Evolutionary conservation across 2,888 invertebrate genomes (phyloP), one percentile per base, ranked within the genome.

Genomic region (Eupsilia transversa): DNA sequence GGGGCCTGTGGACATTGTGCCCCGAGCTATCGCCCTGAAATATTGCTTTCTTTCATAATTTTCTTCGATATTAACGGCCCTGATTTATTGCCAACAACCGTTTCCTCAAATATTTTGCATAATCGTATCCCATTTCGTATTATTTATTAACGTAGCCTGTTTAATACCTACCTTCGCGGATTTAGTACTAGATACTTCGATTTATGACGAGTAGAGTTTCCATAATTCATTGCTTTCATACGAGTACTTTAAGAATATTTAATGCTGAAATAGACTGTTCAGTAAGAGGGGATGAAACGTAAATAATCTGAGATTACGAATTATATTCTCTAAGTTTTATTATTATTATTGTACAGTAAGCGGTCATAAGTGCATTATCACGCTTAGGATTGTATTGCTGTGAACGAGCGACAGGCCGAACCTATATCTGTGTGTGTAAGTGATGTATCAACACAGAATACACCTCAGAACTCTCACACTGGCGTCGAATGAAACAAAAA

Each of bases 31-130:
- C 35, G 30, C 2, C 57, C n/a, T 69, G 43, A 66, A 56, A 77
- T 83, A 77, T 74, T 49, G 56, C 71, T 52, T 74, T 33, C 38
- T 68, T 82, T 72, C 33, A 72, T 67, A 33, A 9, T 20, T 49
- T 52, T 33, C 27, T 74, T 57, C 23, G 27, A 63, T 63, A 72
- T 79, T 56, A 69, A 59, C 27, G 46, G 33, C 23, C 7, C 27
- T 68, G 54, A 80, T 77, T 80, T 77, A 82, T 82, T 35, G 56
- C 41, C 23, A 43, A 20, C 20, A 41, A 77, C 30, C 49, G 63
- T 38, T 82, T 70, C 35, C 38, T 27, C 7, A 46, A 27, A 74
- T 60, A 57, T 49, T 60, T 67, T 59, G 12, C 57, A 63, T 70
- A 41, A 33, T 52, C 43, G 9, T 27, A 46, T 41, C 33, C 38